phyloP scores from a whole-genome alignment of 1,140 invertebrate genomes.

The Drusus annulatus region DNA sequence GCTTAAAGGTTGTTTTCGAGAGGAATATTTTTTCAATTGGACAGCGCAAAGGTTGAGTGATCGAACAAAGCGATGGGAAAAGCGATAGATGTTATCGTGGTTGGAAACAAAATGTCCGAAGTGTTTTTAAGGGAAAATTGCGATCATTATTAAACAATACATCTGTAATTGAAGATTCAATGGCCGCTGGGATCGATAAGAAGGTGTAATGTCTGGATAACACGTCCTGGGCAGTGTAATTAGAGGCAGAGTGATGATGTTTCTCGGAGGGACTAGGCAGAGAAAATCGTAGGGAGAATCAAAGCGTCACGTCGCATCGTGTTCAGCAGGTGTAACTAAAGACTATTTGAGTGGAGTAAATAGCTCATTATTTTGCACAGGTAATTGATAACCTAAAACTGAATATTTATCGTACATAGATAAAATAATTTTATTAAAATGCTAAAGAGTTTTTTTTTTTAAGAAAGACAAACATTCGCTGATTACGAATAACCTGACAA shows the following conservation, averaged over 20 bases:
- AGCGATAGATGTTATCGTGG: slow-evolving; percentile 19
- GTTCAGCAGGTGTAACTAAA: background rate
- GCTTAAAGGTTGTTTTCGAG: no score
- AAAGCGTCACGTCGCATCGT: background rate
- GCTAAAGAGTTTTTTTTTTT: no score
- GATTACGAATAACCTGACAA: no score
- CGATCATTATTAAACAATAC: slow-evolving; percentile 53
- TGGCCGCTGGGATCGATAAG: slow-evolving; percentile 44
- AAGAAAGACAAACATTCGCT: no score
- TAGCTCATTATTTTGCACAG: no score
- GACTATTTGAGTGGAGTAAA: background rate
- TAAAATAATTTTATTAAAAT: no score
- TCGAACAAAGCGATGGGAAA: slow-evolving; percentile 12
- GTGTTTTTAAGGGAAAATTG: slow-evolving; percentile 41
- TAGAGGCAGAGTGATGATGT: slow-evolving; percentile 10
- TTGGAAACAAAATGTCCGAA: slow-evolving; percentile 30
- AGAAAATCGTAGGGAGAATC: slow-evolving; percentile 25
- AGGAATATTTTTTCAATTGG: background rate
- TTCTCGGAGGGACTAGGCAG: background rate
- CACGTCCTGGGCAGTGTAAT: slow-evolving; percentile 31
- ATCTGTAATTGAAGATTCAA: slow-evolving; percentile 53
- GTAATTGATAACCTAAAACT: no score
- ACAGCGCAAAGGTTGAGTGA: background rate
- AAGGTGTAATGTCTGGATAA: slow-evolving; percentile 50
- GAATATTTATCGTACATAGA: no score